A percentile compares a stretch with the other conserved stretches of the same genome.
phyloP scores from a whole-genome alignment of 2,888 invertebrate genomes.

The Hydropsyche betteni region DNA sequence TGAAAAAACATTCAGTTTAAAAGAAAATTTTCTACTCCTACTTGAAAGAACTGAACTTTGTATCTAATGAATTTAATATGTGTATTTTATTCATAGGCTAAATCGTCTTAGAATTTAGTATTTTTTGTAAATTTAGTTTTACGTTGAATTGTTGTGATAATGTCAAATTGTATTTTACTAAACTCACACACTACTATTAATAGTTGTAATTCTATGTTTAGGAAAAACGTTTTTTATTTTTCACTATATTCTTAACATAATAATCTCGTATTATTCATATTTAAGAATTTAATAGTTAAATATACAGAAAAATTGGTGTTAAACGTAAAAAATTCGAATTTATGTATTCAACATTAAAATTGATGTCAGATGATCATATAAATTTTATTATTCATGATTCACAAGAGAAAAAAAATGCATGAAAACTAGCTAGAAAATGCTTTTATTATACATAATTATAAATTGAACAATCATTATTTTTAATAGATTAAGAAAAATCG shows the following conservation, averaged over 20 bases:
- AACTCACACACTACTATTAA: conserved; percentile 5
- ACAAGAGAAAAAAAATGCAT: too few relatives aligned
- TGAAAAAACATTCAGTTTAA: too few relatives aligned
- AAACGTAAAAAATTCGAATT: not conserved
- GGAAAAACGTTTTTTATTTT: conserved; percentile 1
- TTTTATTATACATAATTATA: conserved; percentile 10
- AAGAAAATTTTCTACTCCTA: conserved; percentile 26
- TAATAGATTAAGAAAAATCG: conserved; percentile 13
- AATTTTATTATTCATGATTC: not conserved
- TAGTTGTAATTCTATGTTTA: not conserved
- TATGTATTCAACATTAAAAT: not conserved
- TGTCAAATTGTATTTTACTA: conserved; percentile 23
- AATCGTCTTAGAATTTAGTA: conserved; percentile 7
- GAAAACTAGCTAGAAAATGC: not conserved
- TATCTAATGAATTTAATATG: conserved; percentile 2
- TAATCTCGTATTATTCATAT: not conserved
- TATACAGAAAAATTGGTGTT: conserved; percentile 16
- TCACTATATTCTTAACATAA: not conserved
- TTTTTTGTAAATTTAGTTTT: conserved; percentile 11
- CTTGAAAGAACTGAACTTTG: conserved; percentile 26
- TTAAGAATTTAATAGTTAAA: conserved; percentile 4
- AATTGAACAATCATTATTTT: conserved; percentile 27
- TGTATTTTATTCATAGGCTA: conserved; percentile 9
- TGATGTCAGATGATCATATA: not conserved
- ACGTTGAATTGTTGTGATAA: conserved; percentile 25